These are phyloP conservation scores for Carcharodon carcharias DNA, from an alignment of 2,797 vertebrate genomes.

Conservation along the genomic window DNA sequence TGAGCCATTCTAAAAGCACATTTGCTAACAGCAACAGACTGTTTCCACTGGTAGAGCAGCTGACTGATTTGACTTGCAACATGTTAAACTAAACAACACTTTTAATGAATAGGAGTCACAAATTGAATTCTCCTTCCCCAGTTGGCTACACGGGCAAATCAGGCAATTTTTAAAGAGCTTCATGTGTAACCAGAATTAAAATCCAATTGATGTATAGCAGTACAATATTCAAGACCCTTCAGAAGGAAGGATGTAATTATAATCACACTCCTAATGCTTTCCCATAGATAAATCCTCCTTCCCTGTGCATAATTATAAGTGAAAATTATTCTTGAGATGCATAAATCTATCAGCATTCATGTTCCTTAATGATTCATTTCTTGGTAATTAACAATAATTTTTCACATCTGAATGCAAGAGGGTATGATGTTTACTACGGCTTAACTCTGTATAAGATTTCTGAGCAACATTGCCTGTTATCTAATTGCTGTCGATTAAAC, in stretches of 20 bases:
- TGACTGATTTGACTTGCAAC: neutral
- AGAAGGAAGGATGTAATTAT: constrained; percentile 17
- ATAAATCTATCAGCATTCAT: constrained; percentile 26
- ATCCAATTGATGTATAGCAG: neutral
- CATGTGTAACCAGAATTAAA: neutral
- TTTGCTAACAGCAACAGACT: neutral
- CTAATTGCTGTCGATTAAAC: constrained; percentile 34
- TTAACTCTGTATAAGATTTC: neutral
- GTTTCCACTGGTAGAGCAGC: neutral
- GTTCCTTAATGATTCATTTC: constrained; percentile 36
- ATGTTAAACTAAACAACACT: neutral
- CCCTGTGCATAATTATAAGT: constrained; percentile 24
- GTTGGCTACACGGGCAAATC: neutral
- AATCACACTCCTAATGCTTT: neutral
- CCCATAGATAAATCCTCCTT: neutral
- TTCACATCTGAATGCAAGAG: constrained; percentile 32
- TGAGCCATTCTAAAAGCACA: neutral
- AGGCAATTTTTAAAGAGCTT: neutral
- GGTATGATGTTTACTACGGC: neutral
- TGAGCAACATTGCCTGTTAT: constrained; percentile 25
- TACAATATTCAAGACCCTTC: neutral
- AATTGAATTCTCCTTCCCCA: no score
- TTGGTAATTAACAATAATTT: constrained; percentile 36
- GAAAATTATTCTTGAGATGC: constrained; percentile 26
- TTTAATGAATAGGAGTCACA: neutral